A percentile compares a stretch with the other conserved stretches of the same genome.
Conservation (phyloP, 2,113 vertebrate genomes). For the Gopherus evgoodei region DNA sequence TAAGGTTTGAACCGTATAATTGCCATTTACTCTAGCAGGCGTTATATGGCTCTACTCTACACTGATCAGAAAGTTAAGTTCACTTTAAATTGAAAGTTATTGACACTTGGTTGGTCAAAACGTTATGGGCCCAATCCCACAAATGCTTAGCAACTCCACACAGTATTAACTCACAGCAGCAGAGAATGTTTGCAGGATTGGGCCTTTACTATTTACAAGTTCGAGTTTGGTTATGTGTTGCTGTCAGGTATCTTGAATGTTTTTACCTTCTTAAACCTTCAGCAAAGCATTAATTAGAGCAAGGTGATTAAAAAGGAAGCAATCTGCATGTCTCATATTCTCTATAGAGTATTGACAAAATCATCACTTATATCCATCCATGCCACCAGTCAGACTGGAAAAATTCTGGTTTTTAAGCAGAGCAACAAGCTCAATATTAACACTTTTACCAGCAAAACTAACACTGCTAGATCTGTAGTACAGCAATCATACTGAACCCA, state of each 20-base stretch:
- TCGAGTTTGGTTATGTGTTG: background rate
- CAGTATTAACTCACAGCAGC: background rate
- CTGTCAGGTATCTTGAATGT: background rate
- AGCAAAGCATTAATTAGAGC: slow-evolving; percentile 38
- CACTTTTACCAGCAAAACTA: background rate
- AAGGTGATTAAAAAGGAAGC: slow-evolving; percentile 32
- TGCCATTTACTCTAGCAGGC: background rate
- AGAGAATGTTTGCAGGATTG: background rate
- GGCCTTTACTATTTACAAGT: slow-evolving; percentile 5
- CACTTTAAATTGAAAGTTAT: background rate
- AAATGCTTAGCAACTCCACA: background rate
- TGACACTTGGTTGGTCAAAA: background rate
- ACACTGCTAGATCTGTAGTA: background rate
- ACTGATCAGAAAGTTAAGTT: slow-evolving; percentile 23
- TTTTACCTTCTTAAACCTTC: slow-evolving; percentile 47
- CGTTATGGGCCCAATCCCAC: background rate
- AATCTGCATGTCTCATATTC: background rate
- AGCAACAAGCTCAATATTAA: background rate
- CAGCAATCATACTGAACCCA: background rate
- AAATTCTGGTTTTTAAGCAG: background rate
- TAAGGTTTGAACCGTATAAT: background rate
- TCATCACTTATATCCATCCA: background rate
- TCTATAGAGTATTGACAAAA: slow-evolving; percentile 13
- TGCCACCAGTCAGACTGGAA: fast-evolving
- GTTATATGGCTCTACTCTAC: background rate